These are phyloP conservation scores for Patella ulyssiponensis DNA, from an alignment of 2,888 invertebrate species.

Conservation along the genomic window DNA sequence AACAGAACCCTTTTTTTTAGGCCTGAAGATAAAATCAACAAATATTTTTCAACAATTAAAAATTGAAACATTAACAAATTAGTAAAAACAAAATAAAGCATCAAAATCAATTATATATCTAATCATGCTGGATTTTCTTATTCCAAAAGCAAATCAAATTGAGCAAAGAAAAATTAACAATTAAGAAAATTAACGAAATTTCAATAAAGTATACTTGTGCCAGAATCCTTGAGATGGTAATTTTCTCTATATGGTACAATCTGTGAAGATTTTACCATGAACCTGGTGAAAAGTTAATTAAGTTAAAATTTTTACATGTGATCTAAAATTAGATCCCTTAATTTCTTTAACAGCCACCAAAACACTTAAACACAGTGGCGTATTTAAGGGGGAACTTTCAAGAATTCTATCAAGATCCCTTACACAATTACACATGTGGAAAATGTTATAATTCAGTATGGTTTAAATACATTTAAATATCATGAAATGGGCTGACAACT, in stretches of 20 bases:
- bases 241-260: not conserved
- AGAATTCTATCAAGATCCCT: constrained; percentile 3
- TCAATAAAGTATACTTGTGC: constrained; percentile 3
- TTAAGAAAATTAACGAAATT: constrained; percentile 8
- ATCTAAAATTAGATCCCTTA: not conserved
- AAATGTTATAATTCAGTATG: constrained; percentile 8
- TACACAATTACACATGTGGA: constrained; percentile 7
- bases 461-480: not conserved
- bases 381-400: constrained; percentile 1
- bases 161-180: constrained; percentile 8
- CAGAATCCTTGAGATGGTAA: constrained; percentile 5
- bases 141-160: constrained; percentile 3
- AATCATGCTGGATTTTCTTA: not conserved
- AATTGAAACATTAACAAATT: constrained; percentile 8
- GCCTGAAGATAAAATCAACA: constrained; percentile 2
- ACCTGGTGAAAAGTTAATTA: constrained; percentile 4
- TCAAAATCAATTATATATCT: constrained; percentile 6
- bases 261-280: constrained; percentile 2
- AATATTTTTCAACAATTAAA: constrained; percentile 2
- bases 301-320: constrained; percentile 3
- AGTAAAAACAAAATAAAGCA: not conserved
- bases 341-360: not conserved
- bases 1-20: too few species aligned
- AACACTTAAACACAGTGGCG: constrained; percentile 7
- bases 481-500: constrained; percentile 3